A percentile compares a stretch with the other conserved stretches of the same genome.
Evolutionary conservation across 2,113 vertebrate genomes (phyloP).

Genomic region (Hemiprocne comata): DNA sequence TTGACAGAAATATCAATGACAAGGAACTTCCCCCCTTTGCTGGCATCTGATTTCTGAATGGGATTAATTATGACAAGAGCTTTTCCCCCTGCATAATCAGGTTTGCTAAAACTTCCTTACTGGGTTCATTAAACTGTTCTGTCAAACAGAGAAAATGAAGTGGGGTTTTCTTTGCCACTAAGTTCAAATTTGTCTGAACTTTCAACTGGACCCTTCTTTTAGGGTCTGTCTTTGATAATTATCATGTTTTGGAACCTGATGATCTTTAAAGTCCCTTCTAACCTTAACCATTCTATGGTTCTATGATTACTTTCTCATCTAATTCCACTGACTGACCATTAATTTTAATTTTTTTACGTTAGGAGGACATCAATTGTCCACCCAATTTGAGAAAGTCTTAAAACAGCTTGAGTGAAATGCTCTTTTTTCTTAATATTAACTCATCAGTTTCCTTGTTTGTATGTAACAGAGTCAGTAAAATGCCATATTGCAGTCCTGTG

Average conservation of each 20-base stretch:
- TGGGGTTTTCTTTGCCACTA: neutral
- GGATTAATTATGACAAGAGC: slow-evolving; percentile 6
- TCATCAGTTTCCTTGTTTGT: neutral
- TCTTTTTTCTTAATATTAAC: slow-evolving; percentile 20
- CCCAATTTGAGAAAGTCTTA: neutral
- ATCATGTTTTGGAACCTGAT: neutral
- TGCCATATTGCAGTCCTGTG: neutral
- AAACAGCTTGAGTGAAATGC: neutral
- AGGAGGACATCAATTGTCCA: neutral
- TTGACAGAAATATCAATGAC: slow-evolving; percentile 24
- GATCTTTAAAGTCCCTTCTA: too few species aligned
- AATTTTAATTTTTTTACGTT: neutral
- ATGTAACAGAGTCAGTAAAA: neutral
- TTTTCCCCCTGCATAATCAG: neutral
- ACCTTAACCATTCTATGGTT: too few species aligned
- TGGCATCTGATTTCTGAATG: slow-evolving; percentile 15
- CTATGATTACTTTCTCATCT: slow-evolving; percentile 22
- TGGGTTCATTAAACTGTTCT: neutral
- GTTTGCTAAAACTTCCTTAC: slow-evolving; percentile 2
- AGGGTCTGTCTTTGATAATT: neutral
- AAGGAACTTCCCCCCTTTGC: slow-evolving; percentile 5
- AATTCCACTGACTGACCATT: neutral
- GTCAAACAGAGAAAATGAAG: neutral
- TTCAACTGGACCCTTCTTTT: neutral
- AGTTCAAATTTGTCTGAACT: neutral